A percentile compares a stretch with the other conserved stretches of the same genome.
Conservation (phyloP, 2,113 vertebrate genomes). For the Silurus glanis region DNA sequence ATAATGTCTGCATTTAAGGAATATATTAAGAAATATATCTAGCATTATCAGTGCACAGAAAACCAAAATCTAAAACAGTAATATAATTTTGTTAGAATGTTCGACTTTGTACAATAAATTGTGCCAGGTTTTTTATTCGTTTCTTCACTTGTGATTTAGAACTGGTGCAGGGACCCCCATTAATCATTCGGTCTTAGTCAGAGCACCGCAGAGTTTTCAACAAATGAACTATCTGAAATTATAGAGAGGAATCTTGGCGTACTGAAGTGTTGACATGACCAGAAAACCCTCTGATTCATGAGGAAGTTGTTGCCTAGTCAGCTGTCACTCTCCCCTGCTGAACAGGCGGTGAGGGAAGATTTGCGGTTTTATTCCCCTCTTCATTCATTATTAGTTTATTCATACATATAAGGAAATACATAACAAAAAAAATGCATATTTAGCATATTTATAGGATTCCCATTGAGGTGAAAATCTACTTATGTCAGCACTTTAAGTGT, state of each 20-base stretch:
- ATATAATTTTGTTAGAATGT: background rate
- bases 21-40: background rate
- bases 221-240: constrained; percentile 9
- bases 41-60: background rate
- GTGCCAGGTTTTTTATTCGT: background rate
- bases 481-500: background rate
- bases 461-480: background rate
- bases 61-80: background rate
- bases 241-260: background rate
- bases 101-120: background rate
- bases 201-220: background rate
- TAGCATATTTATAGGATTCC: background rate
- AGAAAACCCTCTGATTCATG: constrained; percentile 15
- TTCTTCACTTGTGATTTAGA: background rate
- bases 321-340: background rate
- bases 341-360: background rate
- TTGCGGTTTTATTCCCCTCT: background rate
- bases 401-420: background rate
- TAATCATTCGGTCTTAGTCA: constrained; percentile 7
- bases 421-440: background rate
- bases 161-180: background rate
- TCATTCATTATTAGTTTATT: background rate
- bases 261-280: constrained; percentile 1
- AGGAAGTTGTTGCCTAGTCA: background rate
- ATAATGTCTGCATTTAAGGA: background rate